Conservation (phyloP, 2,888 invertebrate species). For the Frankliniella intonsa region DNA sequence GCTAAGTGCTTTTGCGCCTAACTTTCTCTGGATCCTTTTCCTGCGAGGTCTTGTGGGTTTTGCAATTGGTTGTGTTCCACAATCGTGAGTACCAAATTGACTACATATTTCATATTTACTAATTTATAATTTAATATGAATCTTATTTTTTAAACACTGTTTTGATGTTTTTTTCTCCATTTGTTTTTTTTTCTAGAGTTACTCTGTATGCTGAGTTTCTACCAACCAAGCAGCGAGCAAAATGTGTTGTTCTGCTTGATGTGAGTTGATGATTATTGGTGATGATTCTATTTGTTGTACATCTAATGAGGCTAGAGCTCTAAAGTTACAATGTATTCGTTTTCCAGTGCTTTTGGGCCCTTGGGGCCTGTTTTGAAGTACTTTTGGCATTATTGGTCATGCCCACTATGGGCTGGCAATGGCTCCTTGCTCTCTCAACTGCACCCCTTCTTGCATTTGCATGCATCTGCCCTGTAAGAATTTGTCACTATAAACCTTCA, state of each 20-base stretch:
- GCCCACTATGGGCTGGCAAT: slow-evolving; percentile 87
- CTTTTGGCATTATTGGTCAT: slow-evolving; percentile 83
- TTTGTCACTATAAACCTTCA: slow-evolving; percentile 29
- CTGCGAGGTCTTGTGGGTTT: slow-evolving; percentile 91
- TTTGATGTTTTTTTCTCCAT: slow-evolving; percentile 34
- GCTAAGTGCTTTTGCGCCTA: slow-evolving; percentile 84
- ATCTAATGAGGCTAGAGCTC: neutral
- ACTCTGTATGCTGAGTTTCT: slow-evolving; percentile 94
- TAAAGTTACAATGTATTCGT: slow-evolving; percentile 33
- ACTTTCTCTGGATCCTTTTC: slow-evolving; percentile 83
- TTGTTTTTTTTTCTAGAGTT: slow-evolving; percentile 58
- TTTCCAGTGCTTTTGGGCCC: slow-evolving; percentile 87
- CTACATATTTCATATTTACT: slow-evolving; percentile 27
- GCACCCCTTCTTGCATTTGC: slow-evolving; percentile 82
- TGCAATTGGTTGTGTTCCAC: slow-evolving; percentile 94
- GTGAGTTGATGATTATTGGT: slow-evolving; percentile 54
- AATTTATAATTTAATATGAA: slow-evolving; percentile 29
- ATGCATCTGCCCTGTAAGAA: slow-evolving; percentile 69
- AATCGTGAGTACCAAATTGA: slow-evolving; percentile 69
- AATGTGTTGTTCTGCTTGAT: slow-evolving; percentile 91
- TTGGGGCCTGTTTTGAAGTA: slow-evolving; percentile 91
- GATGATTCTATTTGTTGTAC: neutral
- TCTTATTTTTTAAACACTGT: slow-evolving; percentile 31
- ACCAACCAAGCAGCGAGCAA: slow-evolving; percentile 87
- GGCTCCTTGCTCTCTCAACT: slow-evolving; percentile 86